These are phyloP conservation scores for Antennarius striatus DNA, from an alignment of 2,113 vertebrate species.

Conservation along the genomic window DNA sequence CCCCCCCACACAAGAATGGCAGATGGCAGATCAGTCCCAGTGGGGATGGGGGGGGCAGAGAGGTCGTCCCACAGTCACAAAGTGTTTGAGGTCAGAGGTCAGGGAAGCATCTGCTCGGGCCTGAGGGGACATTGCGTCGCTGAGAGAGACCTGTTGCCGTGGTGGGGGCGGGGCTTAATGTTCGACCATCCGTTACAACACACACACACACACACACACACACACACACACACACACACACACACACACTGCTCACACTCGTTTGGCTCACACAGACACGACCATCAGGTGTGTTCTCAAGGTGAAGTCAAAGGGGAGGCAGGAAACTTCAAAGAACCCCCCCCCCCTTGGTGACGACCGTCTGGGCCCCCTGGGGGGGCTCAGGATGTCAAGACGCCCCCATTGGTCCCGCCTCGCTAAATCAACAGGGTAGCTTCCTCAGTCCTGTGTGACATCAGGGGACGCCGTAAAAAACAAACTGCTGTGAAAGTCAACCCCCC, in stretches of 20 bases:
- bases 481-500: constrained; percentile 17
- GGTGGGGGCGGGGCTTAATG: constrained; percentile 71
- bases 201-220: constrained; percentile 13
- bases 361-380: constrained; percentile 47
- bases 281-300: constrained; percentile 12
- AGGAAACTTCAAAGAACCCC: constrained; percentile 58
- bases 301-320: constrained; percentile 21
- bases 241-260: too few relatives aligned
- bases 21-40: constrained; percentile 78
- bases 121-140: constrained; percentile 74
- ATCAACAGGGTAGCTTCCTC: constrained; percentile 60
- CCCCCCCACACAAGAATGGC: constrained; percentile 68
- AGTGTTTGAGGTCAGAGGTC: constrained; percentile 79
- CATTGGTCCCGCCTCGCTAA: constrained; percentile 53
- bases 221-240: too few relatives aligned
- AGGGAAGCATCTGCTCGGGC: constrained; percentile 80
- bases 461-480: constrained; percentile 50
- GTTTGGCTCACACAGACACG: too few relatives aligned
- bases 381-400: constrained; percentile 48
- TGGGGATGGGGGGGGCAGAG: constrained; percentile 63
- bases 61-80: constrained; percentile 77
- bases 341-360: constrained; percentile 8
- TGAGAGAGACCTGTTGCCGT: constrained; percentile 79
- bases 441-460: constrained; percentile 47
- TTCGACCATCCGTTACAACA: constrained; percentile 63